These are phyloP conservation scores for Forbesichthys papilliferus DNA, from an alignment of 2,113 vertebrate species.

Conservation along the genomic window DNA sequence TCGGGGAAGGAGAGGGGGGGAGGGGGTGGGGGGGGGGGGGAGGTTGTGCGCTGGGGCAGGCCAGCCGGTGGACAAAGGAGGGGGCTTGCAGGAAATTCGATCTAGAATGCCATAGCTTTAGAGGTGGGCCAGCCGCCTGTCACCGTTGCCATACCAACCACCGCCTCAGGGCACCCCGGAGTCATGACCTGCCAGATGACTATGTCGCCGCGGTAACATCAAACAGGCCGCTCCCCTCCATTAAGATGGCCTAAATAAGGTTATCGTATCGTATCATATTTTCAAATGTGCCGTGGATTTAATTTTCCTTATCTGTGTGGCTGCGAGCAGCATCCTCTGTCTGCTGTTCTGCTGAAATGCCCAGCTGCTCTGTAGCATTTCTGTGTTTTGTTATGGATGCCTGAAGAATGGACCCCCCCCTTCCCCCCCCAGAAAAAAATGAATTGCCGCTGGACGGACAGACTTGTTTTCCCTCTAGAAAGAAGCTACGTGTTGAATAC, in stretches of 20 bases:
- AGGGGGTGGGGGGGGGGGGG: slow-evolving; percentile 27
- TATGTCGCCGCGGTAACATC: slow-evolving; percentile 35
- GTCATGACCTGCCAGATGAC: slow-evolving; percentile 67
- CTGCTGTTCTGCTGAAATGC: slow-evolving; percentile 30
- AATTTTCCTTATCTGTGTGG: slow-evolving; percentile 49
- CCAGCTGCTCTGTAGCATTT: slow-evolving; percentile 47
- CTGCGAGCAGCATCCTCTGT: slow-evolving; percentile 21
- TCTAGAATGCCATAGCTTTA: slow-evolving; percentile 78
- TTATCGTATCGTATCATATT: slow-evolving; percentile 48
- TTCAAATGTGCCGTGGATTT: slow-evolving; percentile 59
- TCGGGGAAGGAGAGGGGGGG: slow-evolving; percentile 50
- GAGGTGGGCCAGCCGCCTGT: slow-evolving; percentile 72
- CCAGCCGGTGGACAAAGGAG: slow-evolving; percentile 7
- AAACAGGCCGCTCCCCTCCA: slow-evolving; percentile 15
- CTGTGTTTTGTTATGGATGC: slow-evolving; percentile 58
- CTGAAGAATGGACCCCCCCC: slow-evolving; percentile 32
- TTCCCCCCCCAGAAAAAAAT: too few relatives aligned
- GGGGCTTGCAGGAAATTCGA: slow-evolving; percentile 72
- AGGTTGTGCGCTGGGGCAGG: slow-evolving; percentile 28
- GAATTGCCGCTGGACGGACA: too few relatives aligned
- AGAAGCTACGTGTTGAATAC: not conserved
- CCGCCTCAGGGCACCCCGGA: slow-evolving; percentile 60
- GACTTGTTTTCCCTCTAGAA: not conserved
- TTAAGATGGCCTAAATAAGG: slow-evolving; percentile 41
- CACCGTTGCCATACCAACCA: slow-evolving; percentile 74